phyloP scores from a whole-genome alignment of 2,888 invertebrate genomes.

The Aphrophora alni region DNA sequence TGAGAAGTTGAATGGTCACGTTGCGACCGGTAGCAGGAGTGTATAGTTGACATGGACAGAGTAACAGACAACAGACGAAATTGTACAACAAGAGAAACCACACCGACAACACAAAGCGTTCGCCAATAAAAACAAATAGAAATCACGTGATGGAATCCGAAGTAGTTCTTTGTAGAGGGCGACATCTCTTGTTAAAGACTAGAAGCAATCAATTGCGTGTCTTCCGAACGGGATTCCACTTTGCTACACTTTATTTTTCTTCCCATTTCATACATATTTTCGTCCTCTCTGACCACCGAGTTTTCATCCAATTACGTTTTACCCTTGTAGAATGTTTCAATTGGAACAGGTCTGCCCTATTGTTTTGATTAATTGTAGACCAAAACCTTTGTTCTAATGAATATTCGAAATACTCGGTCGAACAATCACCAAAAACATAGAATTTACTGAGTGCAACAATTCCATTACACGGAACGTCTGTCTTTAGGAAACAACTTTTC shows the following conservation, averaged over 20 bases:
- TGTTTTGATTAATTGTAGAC: slow-evolving; percentile 35
- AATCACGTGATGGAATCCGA: slow-evolving; percentile 35
- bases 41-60: neutral
- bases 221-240: slow-evolving; percentile 11
- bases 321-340: slow-evolving; percentile 24
- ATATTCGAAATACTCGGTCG: neutral
- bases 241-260: slow-evolving; percentile 27
- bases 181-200: slow-evolving; percentile 9
- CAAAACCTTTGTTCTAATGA: neutral
- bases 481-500: neutral
- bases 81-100: slow-evolving; percentile 20
- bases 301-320: slow-evolving; percentile 20
- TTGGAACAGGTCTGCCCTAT: slow-evolving; percentile 7
- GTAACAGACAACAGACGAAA: neutral
- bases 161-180: slow-evolving; percentile 36
- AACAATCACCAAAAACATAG: neutral
- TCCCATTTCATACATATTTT: slow-evolving; percentile 34
- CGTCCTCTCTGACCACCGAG: slow-evolving; percentile 20
- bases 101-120: slow-evolving; percentile 30
- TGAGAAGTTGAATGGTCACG: neutral
- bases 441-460: too few species aligned
- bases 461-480: neutral
- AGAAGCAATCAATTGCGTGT: slow-evolving; percentile 14
- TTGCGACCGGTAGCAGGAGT: neutral
- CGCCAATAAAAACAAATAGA: slow-evolving; percentile 32